Conservation (phyloP, 2,888 invertebrate genomes). For the Heterodera filipjevi region DNA sequence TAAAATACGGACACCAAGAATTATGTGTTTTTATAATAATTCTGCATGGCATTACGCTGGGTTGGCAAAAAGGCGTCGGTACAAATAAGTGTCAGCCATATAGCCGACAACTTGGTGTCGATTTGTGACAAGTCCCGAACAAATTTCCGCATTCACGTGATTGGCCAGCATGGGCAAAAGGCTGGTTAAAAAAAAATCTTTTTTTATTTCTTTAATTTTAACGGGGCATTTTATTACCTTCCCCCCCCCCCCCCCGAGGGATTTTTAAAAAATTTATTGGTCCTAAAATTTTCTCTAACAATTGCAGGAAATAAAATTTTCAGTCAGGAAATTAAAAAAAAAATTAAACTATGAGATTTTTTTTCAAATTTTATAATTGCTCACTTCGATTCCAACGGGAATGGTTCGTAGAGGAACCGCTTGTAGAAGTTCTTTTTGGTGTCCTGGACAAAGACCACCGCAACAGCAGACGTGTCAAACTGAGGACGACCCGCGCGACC, state of each 20-base stretch:
- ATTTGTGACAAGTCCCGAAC: constrained; percentile 89
- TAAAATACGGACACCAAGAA: constrained; percentile 55
- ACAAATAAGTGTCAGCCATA: constrained; percentile 97
- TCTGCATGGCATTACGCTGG: constrained; percentile 27
- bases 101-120: constrained; percentile 93
- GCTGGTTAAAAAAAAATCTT: constrained; percentile 68
- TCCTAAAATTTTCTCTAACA: no score
- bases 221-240: no score
- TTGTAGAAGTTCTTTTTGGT: constrained; percentile 91
- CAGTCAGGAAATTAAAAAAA: no score
- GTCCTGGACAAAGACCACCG: constrained; percentile 80
- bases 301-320: no score
- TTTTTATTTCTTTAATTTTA: neutral
- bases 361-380: no score
- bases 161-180: constrained; percentile 87
- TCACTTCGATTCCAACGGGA: constrained; percentile 89
- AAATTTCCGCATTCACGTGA: constrained; percentile 90
- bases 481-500: constrained; percentile 93
- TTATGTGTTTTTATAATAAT: neutral
- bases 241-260: no score
- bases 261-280: no score
- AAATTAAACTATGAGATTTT: no score
- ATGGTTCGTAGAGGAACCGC: constrained; percentile 97
- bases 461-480: constrained; percentile 83
- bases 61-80: constrained; percentile 70